phyloP scores from a whole-genome alignment of 2,113 vertebrate genomes.

The Saimiri boliviensis region DNA sequence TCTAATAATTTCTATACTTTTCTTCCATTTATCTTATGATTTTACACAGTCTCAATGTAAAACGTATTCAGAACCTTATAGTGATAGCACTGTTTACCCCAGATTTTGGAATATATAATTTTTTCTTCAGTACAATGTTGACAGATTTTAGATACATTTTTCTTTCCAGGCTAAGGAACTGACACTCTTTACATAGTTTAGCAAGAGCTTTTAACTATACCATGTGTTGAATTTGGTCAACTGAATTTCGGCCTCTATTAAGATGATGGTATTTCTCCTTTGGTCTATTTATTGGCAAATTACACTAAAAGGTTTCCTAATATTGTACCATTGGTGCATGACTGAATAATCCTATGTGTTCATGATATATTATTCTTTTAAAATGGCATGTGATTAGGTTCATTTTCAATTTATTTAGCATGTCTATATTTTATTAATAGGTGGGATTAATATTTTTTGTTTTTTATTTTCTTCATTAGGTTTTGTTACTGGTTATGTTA shows the following conservation, averaged over 20 bases:
- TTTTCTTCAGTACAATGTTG: neutral
- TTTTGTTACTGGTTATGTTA: neutral
- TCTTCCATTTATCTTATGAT: neutral
- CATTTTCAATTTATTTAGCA: conserved; percentile 20
- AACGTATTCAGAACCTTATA: neutral
- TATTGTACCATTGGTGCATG: neutral
- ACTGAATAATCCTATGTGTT: neutral
- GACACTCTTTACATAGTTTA: neutral
- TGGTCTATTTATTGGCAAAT: neutral
- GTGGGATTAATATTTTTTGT: neutral
- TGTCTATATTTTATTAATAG: neutral
- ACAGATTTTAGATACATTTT: neutral
- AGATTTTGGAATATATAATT: neutral
- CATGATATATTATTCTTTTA: neutral
- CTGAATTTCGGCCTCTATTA: neutral
- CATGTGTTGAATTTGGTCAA: neutral
- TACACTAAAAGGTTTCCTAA: neutral
- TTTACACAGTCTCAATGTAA: neutral
- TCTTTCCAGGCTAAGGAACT: neutral
- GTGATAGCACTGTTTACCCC: neutral
- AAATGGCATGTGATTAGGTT: conserved; percentile 19
- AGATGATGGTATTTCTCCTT: neutral
- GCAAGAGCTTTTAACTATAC: neutral
- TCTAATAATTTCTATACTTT: neutral
- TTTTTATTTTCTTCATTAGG: neutral